Percentiles rank a stretch among this genome's conserved stretches.
These are phyloP conservation scores for Meiosimyza platycephala DNA, from an alignment of 2,888 invertebrate species.

Conservation along the genomic window DNA sequence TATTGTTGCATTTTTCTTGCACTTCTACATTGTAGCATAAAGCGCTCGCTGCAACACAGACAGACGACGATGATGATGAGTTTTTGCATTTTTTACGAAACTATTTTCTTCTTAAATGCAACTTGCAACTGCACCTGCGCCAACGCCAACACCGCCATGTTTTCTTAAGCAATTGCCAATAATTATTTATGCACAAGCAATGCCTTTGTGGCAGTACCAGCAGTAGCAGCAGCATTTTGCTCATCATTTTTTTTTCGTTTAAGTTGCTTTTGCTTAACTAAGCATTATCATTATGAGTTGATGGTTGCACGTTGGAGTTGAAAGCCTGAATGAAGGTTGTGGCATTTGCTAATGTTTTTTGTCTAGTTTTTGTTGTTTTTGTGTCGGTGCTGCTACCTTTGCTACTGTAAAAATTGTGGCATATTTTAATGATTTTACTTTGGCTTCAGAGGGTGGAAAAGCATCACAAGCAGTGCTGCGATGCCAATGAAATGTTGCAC, in stretches of 20 bases:
- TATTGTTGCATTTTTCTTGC: constrained; percentile 3
- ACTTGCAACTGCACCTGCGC: constrained; percentile 38
- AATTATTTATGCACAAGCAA: constrained; percentile 40
- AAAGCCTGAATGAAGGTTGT: constrained; percentile 17
- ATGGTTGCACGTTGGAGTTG: not conserved
- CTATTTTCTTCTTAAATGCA: constrained; percentile 12
- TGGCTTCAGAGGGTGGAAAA: constrained; percentile 34
- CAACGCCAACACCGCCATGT: constrained; percentile 19
- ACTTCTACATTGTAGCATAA: not conserved
- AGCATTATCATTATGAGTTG: constrained; percentile 26
- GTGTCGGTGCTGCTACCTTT: too few relatives aligned
- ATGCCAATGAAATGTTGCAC: too few relatives aligned
- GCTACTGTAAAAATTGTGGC: too few relatives aligned
- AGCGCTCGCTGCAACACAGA: not conserved
- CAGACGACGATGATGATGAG: constrained; percentile 24
- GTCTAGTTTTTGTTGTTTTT: too few relatives aligned
- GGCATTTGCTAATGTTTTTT: not conserved
- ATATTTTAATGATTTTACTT: too few relatives aligned
- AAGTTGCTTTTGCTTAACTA: constrained; percentile 20
- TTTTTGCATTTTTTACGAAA: not conserved
- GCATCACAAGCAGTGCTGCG: not conserved
- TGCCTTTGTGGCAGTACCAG: constrained; percentile 1
- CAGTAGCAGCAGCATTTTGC: not conserved
- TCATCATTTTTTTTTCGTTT: not conserved
- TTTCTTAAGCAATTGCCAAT: constrained; percentile 39